These are phyloP conservation scores for Halcyon senegalensis DNA, from an alignment of 2,113 vertebrate genomes.

Conservation along the genomic window DNA sequence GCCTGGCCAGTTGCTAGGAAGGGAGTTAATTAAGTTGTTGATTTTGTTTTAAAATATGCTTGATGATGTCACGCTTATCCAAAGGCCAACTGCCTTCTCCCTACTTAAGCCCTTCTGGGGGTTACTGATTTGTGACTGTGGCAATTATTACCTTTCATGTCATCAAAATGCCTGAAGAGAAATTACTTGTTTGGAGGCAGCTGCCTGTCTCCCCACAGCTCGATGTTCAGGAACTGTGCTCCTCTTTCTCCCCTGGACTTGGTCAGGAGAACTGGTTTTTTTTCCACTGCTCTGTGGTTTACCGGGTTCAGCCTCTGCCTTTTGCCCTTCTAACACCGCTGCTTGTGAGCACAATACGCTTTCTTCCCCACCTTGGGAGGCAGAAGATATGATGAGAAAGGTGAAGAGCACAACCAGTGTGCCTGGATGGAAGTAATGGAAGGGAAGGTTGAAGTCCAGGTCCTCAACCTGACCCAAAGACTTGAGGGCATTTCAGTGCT, in stretches of 20 bases:
- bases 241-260: background rate
- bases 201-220: background rate
- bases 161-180: conserved; percentile 18
- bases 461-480: background rate
- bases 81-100: background rate
- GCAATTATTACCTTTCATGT: conserved; percentile 2
- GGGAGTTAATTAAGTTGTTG: conserved; percentile 1
- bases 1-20: background rate
- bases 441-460: background rate
- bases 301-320: background rate
- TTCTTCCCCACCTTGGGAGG: background rate
- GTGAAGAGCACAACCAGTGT: background rate
- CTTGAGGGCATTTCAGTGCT: background rate
- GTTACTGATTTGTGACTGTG: background rate
- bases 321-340: accelerated
- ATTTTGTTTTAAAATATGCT: conserved; percentile 9
- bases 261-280: background rate
- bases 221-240: background rate
- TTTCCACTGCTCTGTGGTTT: background rate
- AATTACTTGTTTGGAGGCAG: conserved; percentile 1
- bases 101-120: background rate
- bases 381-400: background rate
- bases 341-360: background rate
- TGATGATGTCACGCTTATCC: background rate
- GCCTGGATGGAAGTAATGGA: background rate